These are phyloP conservation scores for Sesia bembeciformis DNA, from an alignment of 2,888 invertebrate species.

Conservation along the genomic window DNA sequence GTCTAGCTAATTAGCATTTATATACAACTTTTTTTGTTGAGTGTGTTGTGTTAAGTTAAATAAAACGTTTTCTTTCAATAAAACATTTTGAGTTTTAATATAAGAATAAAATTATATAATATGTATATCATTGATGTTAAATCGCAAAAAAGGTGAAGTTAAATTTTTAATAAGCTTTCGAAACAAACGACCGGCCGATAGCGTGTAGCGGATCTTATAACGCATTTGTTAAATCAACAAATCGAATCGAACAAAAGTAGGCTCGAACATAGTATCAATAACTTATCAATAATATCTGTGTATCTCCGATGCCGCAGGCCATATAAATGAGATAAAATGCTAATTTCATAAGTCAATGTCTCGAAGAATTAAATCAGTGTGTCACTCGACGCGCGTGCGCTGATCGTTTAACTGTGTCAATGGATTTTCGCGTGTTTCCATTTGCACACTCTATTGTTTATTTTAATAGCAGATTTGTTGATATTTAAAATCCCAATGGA, in stretches of 20 bases:
- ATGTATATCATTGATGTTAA: too few species aligned
- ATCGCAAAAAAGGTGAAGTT: too few species aligned
- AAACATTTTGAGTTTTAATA: too few species aligned
- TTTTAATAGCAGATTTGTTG: background rate
- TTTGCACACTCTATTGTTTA: background rate
- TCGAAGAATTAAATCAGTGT: conserved; percentile 14
- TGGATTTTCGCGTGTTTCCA: conserved; percentile 6
- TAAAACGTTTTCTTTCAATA: too few species aligned
- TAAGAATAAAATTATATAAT: too few species aligned
- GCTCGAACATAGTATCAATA: background rate
- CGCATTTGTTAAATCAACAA: background rate
- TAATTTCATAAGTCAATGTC: conserved; percentile 8
- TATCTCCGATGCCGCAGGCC: background rate
- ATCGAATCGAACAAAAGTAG: background rate
- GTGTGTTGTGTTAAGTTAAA: too few species aligned
- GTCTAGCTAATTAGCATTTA: too few species aligned
- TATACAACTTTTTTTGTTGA: too few species aligned
- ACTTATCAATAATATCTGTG: background rate
- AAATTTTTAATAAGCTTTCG: too few species aligned
- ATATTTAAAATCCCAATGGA: background rate
- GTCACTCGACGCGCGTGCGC: conserved; percentile 15
- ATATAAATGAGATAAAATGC: conserved; percentile 7
- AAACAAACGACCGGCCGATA: too few species aligned
- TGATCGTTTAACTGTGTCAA: conserved; percentile 12
- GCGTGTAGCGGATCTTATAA: too few species aligned